Evolutionary conservation across 2,113 vertebrate genomes (phyloP).

Genomic region (Euleptes europaea): DNA sequence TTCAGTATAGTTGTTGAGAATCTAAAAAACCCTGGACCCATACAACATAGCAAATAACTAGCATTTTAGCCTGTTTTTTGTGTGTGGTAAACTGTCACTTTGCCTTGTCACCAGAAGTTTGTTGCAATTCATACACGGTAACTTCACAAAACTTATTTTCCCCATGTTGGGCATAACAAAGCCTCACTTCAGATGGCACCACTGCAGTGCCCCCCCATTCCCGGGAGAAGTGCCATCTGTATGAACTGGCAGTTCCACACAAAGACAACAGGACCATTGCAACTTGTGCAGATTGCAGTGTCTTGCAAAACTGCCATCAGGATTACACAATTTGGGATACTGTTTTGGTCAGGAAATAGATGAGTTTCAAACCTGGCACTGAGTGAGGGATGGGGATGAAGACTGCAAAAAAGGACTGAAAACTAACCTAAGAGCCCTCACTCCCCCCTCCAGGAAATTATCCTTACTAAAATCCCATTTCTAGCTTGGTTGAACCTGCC

Average conservation of each 20-base stretch:
- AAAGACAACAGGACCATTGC: neutral
- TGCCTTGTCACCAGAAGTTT: neutral
- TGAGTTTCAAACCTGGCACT: neutral
- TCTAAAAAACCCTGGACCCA: too few relatives aligned
- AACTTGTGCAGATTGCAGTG: neutral
- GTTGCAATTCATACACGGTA: neutral
- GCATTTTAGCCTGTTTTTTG: neutral
- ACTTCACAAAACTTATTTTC: neutral
- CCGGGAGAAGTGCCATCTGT: too few relatives aligned
- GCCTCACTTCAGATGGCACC: neutral
- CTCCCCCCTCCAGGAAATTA: neutral
- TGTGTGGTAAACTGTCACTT: neutral
- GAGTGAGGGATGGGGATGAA: too few relatives aligned
- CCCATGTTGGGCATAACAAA: neutral
- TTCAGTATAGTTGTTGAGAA: conserved; percentile 41
- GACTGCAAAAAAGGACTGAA: neutral
- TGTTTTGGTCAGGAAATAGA: neutral
- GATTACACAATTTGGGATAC: neutral
- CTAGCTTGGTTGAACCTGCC: neutral
- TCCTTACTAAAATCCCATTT: neutral
- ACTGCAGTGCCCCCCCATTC: neutral
- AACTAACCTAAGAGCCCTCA: neutral
- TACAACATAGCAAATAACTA: neutral
- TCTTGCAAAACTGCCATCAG: neutral
- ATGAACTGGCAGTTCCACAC: neutral